Percentiles rank a stretch among this genome's conserved stretches.
Conservation (phyloP, 2,797 vertebrate species). For the Sardinella longiceps region DNA sequence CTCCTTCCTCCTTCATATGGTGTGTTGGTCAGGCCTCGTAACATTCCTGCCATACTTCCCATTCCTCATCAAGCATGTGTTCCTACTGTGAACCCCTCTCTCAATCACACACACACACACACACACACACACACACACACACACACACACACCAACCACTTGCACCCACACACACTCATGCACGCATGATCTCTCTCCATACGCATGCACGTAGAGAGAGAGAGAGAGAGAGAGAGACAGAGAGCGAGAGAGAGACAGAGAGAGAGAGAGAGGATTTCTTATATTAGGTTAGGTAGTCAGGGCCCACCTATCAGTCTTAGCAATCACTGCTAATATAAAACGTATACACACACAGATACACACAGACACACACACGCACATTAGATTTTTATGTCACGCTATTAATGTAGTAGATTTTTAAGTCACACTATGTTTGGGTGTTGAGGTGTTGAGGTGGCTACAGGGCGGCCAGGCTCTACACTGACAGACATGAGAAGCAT, state of each 20-base stretch:
- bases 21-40: constrained; percentile 17
- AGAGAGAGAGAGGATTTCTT: not conserved
- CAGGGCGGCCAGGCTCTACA: too few species aligned
- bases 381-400: too few species aligned
- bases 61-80: not conserved
- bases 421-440: too few species aligned
- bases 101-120: constrained; percentile 10
- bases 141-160: not conserved
- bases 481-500: too few species aligned
- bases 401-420: too few species aligned
- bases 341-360: not conserved
- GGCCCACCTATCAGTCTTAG: too few species aligned
- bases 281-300: not conserved
- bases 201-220: not conserved
- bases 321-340: not conserved
- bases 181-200: not conserved
- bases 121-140: constrained; percentile 14
- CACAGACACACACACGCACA: not conserved
- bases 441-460: too few species aligned
- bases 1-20: not conserved
- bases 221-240: not conserved
- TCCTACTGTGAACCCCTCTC: not conserved
- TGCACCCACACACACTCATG: not conserved
- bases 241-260: not conserved
- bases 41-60: constrained; percentile 1